Evolutionary conservation across 2,797 vertebrate genomes (phyloP).

Genomic region (Hipposideros larvatus): DNA sequence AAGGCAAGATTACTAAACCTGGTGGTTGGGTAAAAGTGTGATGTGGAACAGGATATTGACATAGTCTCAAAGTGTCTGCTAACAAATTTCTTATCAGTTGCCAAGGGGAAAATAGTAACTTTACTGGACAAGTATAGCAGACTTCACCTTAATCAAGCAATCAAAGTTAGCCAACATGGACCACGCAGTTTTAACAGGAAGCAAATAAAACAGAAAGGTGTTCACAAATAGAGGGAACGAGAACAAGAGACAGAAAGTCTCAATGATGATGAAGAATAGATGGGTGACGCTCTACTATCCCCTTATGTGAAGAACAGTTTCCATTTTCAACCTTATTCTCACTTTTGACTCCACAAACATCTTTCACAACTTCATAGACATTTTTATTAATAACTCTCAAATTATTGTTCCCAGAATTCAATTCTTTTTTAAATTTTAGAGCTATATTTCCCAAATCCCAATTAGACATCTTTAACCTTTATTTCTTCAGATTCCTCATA

Average conservation of each 20-base stretch:
- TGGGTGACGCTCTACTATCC: neutral
- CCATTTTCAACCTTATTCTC: constrained; percentile 37
- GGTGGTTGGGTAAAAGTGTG: neutral
- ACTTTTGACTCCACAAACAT: neutral
- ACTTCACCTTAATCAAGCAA: neutral
- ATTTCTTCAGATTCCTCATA: constrained; percentile 13
- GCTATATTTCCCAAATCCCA: neutral
- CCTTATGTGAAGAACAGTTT: neutral
- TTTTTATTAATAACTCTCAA: neutral
- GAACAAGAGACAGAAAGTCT: neutral
- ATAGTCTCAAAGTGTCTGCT: neutral
- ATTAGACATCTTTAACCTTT: neutral
- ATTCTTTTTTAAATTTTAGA: constrained; percentile 32
- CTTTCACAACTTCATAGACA: neutral
- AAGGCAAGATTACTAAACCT: neutral
- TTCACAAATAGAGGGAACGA: constrained; percentile 25
- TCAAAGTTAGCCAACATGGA: constrained; percentile 1
- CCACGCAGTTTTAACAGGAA: constrained; percentile 3
- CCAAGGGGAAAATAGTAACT: neutral
- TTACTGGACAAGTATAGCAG: neutral
- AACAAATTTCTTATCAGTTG: constrained; percentile 23
- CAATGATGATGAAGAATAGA: neutral
- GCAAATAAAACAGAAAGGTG: constrained; percentile 2
- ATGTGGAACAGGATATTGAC: constrained; percentile 15
- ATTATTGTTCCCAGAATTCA: constrained; percentile 7